These are phyloP conservation scores for Palythoa grandis DNA, from an alignment of 92 coral and sea anemone genomes.

Conservation along the genomic window DNA sequence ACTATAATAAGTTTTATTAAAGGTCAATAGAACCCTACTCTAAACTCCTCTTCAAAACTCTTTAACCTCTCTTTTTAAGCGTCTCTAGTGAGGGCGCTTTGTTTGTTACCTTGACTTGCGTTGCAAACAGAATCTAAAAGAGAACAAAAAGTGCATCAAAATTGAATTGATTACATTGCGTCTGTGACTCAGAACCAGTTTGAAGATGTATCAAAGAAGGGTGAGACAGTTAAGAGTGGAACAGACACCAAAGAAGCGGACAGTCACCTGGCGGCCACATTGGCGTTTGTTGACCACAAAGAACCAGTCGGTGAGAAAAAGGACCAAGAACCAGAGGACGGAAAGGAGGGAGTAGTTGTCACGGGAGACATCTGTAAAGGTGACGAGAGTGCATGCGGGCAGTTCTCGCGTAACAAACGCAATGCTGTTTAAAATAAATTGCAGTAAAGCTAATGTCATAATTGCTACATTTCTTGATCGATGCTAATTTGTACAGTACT, in stretches of 20 bases:
- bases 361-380: conserved; percentile 25
- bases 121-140: neutral
- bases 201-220: neutral
- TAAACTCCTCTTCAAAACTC: no score
- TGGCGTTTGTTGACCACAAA: neutral
- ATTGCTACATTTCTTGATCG: neutral
- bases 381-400: conserved; percentile 31
- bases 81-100: neutral
- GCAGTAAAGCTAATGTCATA: neutral
- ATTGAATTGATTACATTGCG: neutral
- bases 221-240: conserved; percentile 9
- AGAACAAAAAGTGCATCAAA: neutral
- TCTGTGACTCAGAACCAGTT: conserved; percentile 30
- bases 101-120: neutral
- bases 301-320: neutral
- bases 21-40: no score
- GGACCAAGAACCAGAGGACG: neutral
- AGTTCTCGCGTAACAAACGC: neutral
- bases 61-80: neutral
- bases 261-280: neutral
- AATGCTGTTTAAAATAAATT: neutral
- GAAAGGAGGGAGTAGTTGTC: neutral
- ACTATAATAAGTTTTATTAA: no score
- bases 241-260: neutral
- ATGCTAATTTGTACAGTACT: neutral